These are phyloP conservation scores for Rallus crepitans DNA, from an alignment of 2,797 vertebrate species.

Conservation along the genomic window DNA sequence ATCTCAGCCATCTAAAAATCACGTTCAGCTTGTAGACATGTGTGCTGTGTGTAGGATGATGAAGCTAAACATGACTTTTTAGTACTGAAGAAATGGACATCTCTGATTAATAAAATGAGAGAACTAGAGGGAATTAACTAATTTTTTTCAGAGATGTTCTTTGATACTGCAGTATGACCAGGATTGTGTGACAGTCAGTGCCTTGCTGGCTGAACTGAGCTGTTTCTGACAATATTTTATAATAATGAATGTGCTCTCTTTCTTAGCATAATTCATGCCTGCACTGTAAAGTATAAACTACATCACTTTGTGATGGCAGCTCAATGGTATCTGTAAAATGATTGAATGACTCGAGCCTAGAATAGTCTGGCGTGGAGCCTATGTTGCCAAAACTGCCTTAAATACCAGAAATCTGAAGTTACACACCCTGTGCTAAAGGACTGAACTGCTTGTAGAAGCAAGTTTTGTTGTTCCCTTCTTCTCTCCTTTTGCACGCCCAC, in stretches of 20 bases:
- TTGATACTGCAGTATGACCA: background rate
- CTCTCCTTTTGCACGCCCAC: background rate
- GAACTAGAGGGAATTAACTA: background rate
- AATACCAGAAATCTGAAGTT: background rate
- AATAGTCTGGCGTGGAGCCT: background rate
- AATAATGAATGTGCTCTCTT: background rate
- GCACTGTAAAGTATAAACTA: background rate
- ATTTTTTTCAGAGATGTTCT: background rate
- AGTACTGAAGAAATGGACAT: background rate
- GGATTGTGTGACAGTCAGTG: background rate
- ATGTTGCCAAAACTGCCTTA: accelerated
- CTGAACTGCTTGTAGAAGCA: background rate
- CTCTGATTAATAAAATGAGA: background rate
- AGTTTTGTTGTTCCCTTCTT: background rate
- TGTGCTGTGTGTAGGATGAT: background rate
- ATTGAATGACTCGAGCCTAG: background rate
- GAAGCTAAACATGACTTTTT: background rate
- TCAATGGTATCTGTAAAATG: background rate
- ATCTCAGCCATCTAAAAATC: background rate
- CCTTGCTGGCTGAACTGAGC: background rate
- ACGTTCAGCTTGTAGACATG: background rate
- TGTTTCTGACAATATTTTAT: background rate
- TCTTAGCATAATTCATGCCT: background rate
- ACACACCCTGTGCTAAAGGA: background rate
- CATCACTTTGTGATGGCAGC: background rate